These are phyloP conservation scores for Micromesistius poutassou DNA, from an alignment of 2,797 vertebrate genomes.

Conservation along the genomic window DNA sequence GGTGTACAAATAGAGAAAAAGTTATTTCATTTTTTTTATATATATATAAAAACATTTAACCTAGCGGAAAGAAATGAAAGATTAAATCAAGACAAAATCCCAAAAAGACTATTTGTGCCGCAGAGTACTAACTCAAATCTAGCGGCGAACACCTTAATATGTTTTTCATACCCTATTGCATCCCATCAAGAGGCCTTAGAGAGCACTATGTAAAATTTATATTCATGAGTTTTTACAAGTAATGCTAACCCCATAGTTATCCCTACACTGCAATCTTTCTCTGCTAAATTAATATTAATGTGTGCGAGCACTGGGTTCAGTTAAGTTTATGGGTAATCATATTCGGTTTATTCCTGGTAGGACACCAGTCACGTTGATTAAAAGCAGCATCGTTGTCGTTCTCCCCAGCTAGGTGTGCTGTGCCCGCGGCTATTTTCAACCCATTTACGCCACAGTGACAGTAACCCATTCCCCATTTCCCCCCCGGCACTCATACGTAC, in stretches of 20 bases:
- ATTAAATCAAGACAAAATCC: constrained; percentile 47
- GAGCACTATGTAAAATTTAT: constrained; percentile 64
- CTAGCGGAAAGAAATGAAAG: constrained; percentile 23
- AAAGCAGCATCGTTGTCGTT: constrained; percentile 63
- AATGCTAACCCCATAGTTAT: constrained; percentile 74
- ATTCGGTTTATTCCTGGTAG: constrained; percentile 81
- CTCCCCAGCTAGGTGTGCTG: constrained; percentile 63
- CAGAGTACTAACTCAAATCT: constrained; percentile 43
- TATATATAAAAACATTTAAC: constrained; percentile 8
- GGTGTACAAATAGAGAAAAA: constrained; percentile 13
- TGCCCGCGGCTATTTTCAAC: constrained; percentile 68
- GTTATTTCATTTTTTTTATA: too few relatives aligned
- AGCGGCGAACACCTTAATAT: constrained; percentile 49
- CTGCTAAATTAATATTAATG: constrained; percentile 82
- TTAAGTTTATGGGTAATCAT: constrained; percentile 83
- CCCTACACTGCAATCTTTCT: constrained; percentile 63
- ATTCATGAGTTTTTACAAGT: constrained; percentile 74
- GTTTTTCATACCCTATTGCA: constrained; percentile 59
- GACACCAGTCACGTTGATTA: constrained; percentile 79
- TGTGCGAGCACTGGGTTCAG: constrained; percentile 71
- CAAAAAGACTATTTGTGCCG: constrained; percentile 30
- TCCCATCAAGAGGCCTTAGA: constrained; percentile 54
- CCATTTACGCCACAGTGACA: constrained; percentile 43
- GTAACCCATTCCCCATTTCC: not conserved
- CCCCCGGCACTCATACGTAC: constrained; percentile 1